Base-by-base conservation (phyloP, 2,113 vertebrate species). In the Corydoras maculifer region DNA sequence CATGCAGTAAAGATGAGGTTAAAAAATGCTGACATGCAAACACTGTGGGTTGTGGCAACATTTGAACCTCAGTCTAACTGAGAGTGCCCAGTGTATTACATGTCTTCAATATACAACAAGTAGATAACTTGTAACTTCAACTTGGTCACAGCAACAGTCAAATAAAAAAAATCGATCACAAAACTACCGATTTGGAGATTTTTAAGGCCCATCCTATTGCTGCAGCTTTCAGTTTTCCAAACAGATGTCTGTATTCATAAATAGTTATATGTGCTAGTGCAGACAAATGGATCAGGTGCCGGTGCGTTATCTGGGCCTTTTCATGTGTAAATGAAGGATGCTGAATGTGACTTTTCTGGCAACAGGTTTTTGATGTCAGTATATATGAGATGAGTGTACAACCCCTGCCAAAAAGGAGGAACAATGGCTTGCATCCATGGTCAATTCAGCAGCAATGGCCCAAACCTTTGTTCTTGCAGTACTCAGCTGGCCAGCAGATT, bases 311-410 rank as follows among this genome's bases (percentile, higher is more conserved):
- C 74, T 78, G 72, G 59, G 31, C 65, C 70, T 79, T 79, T 79
- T 77, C 76, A 81, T 74, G 73, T 80, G 78, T 75, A 78, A 80
- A 80, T 80, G 66, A 72, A 62, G 74, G 69, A 75, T 75, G 25
- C 13, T 72, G 69, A 78, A 72, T 69, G 77, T 74, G 75, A 70
- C 67, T 72, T 75, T 73, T 74, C 75, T 65, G 53, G 62, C 72
- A 73, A 78, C 70, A 75, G 77, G 73, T 79, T 79, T 79, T 77
- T 67, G 60, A 75, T 71, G 73, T 61, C 54, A 75, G 69, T 64
- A 49, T 69, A 70, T 78, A 73, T 68, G 70, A 76, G 65, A 74
- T 68, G 76, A 69, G 65, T 54, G 68, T 69, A 63, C 57, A 31
- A 29, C 8, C 58, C 60, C 69, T n/a, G 29, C 59, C 15, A 67